Evolutionary conservation across 2,113 vertebrate species (phyloP).

Genomic region (Neolamprologus fasciatus): DNA sequence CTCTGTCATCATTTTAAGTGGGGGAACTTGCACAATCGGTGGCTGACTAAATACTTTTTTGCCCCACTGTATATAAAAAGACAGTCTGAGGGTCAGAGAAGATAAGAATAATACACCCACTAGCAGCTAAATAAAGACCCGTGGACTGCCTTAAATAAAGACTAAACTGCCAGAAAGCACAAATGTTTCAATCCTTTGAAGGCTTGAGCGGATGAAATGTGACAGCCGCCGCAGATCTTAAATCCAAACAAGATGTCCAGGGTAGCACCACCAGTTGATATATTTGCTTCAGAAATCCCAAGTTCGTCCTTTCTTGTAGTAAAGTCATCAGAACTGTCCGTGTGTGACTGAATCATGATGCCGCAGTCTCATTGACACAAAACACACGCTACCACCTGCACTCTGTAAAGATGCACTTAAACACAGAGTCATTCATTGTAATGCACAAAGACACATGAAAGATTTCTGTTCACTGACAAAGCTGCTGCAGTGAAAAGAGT

Average conservation of each 20-base stretch:
- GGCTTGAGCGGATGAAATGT: background rate
- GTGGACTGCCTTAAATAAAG: constrained; percentile 12
- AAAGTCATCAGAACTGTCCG: constrained; percentile 8
- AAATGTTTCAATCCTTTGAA: background rate
- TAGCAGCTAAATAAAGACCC: constrained; percentile 41
- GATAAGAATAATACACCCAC: constrained; percentile 39
- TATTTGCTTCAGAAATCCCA: background rate
- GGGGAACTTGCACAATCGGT: too few relatives aligned
- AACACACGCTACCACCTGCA: constrained; percentile 5
- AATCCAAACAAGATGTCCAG: constrained; percentile 7
- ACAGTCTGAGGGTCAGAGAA: constrained; percentile 7
- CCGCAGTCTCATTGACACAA: background rate
- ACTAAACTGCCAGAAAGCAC: constrained; percentile 1
- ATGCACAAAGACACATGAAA: background rate
- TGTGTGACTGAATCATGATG: background rate
- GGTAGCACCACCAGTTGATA: background rate
- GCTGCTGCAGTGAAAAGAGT: background rate
- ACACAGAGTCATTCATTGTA: background rate
- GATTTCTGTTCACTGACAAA: background rate
- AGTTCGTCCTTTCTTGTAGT: background rate
- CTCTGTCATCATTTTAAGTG: too few relatives aligned
- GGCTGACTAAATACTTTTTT: too few relatives aligned
- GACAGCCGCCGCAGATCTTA: background rate
- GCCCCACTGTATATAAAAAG: background rate
- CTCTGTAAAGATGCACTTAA: background rate